These are phyloP conservation scores for Lacerta agilis DNA, from an alignment of 2,797 vertebrate genomes.

Conservation along the genomic window DNA sequence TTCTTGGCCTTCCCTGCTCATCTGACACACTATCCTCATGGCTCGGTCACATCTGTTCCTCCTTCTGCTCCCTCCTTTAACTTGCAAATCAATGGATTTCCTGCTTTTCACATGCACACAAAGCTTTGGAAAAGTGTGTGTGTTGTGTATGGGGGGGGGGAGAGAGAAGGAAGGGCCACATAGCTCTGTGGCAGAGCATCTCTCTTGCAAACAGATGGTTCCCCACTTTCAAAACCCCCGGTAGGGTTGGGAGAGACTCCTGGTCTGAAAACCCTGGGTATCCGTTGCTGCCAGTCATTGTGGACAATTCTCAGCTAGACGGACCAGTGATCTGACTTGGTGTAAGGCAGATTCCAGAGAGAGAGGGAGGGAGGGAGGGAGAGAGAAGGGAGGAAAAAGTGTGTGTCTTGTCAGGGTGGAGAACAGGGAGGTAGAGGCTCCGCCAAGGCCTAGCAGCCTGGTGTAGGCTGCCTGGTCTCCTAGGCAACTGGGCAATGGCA, in stretches of 20 bases:
- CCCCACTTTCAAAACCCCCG: too few relatives aligned
- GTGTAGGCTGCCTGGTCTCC: conserved; percentile 69
- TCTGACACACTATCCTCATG: neutral
- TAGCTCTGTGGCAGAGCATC: too few relatives aligned
- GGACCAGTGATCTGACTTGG: too few relatives aligned
- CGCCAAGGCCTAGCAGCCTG: conserved; percentile 46
- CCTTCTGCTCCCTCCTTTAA: neutral
- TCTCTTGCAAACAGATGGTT: too few relatives aligned
- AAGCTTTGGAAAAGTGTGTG: conserved; percentile 6
- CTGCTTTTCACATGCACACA: neutral
- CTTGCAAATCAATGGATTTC: neutral
- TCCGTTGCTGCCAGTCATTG: too few relatives aligned
- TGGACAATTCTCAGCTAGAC: too few relatives aligned
- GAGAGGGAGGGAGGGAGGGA: neutral
- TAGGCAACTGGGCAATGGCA: conserved; percentile 65
- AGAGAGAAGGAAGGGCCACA: neutral
- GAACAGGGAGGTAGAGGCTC: neutral
- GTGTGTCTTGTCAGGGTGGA: neutral
- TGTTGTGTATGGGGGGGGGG: conserved; percentile 4
- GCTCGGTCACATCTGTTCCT: neutral
- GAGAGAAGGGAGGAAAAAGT: neutral
- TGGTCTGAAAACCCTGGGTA: too few relatives aligned
- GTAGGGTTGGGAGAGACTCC: too few relatives aligned
- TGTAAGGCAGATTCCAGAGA: too few relatives aligned
- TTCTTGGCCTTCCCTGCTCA: too few relatives aligned